These are phyloP conservation scores for Philhelius pedissequus DNA, from an alignment of 2,888 invertebrate genomes.

Conservation along the genomic window DNA sequence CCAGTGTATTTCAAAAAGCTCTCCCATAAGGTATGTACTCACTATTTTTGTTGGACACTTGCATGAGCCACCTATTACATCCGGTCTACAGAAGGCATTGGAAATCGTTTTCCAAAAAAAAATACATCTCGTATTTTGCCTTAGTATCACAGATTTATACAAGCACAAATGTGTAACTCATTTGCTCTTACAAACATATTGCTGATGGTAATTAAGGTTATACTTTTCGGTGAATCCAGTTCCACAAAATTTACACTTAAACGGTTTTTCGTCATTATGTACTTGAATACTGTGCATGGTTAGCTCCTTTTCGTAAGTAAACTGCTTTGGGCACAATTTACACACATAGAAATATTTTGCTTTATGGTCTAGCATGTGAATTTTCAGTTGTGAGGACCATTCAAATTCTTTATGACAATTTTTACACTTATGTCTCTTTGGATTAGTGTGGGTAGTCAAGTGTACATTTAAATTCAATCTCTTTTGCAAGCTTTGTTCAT, in stretches of 20 bases:
- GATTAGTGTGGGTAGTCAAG: background rate
- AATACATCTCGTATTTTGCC: no score
- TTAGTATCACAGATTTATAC: no score
- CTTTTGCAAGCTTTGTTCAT: background rate
- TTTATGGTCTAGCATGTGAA: background rate
- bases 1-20: no score
- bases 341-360: background rate
- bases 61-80: no score
- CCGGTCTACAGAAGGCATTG: no score
- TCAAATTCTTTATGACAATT: background rate
- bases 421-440: background rate
- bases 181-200: background rate
- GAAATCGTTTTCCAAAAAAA: no score
- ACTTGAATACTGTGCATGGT: background rate
- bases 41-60: no score
- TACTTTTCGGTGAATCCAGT: background rate
- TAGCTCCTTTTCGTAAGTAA: background rate
- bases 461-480: background rate
- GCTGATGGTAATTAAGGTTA: background rate
- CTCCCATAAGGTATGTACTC: no score
- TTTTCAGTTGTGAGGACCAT: background rate
- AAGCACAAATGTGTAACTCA: background rate
- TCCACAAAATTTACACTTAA: background rate
- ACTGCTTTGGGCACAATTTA: background rate
- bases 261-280: background rate